These are phyloP conservation scores for Clavelina lepadiformis DNA, from an alignment of 23 tunicate genomes.

Conservation along the genomic window DNA sequence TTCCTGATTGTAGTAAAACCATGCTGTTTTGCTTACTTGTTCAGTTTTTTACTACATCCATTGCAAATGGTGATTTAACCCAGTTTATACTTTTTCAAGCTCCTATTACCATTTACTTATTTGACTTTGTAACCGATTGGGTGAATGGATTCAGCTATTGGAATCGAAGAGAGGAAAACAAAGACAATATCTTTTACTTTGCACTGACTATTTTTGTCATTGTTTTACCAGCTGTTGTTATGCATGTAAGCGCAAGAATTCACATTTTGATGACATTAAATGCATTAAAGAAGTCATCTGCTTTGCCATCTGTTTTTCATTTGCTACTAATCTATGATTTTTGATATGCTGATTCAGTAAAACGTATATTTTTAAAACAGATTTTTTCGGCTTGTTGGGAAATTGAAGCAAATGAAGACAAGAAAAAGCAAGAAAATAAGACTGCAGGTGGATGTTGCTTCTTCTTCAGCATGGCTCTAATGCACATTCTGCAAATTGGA, in stretches of 20 bases:
- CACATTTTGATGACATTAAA: too few relatives aligned
- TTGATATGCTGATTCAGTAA: too few relatives aligned
- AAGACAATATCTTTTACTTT: slow-evolving; percentile 31
- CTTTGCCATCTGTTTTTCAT: too few relatives aligned
- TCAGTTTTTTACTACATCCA: too few relatives aligned
- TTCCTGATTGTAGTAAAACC: too few relatives aligned
- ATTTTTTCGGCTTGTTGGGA: slow-evolving; percentile 32
- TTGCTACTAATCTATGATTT: too few relatives aligned
- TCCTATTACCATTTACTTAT: slow-evolving; percentile 27
- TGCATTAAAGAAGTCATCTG: too few relatives aligned
- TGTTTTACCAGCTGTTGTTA: slow-evolving; percentile 31
- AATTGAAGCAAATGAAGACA: slow-evolving; percentile 2
- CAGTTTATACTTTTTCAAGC: slow-evolving; percentile 11
- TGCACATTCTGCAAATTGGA: slow-evolving; percentile 24
- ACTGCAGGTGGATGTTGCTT: neutral
- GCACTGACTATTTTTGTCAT: slow-evolving; percentile 26
- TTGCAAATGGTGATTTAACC: too few relatives aligned
- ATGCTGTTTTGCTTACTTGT: too few relatives aligned
- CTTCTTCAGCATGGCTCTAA: neutral
- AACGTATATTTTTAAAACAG: too few relatives aligned
- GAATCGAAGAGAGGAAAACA: slow-evolving; percentile 7
- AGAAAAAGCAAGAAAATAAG: neutral
- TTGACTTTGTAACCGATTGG: slow-evolving; percentile 55
- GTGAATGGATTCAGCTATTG: slow-evolving; percentile 36
- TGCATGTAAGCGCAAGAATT: slow-evolving; percentile 55